phyloP scores from a whole-genome alignment of 1,140 invertebrate genomes.

The Oreohelix idahoensis region DNA sequence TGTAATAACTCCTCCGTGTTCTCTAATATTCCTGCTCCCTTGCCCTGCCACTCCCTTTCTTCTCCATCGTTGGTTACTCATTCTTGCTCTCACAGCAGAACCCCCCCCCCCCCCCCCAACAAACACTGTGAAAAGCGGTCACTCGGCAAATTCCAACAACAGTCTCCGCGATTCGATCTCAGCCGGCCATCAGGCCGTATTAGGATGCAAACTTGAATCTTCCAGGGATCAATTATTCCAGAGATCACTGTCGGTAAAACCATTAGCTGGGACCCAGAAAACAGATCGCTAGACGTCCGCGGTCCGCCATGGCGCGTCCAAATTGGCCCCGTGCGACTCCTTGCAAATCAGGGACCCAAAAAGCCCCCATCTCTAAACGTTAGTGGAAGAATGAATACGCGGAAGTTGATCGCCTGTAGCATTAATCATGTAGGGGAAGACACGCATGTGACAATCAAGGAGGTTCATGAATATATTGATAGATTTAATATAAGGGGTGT shows the following conservation, averaged over 20 bases:
- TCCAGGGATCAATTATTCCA: constrained; percentile 38
- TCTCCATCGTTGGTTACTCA: not conserved
- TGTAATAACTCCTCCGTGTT: not conserved
- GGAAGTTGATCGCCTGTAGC: constrained; percentile 22
- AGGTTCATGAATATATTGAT: constrained; percentile 15
- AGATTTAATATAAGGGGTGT: constrained; percentile 6
- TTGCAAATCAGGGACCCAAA: constrained; percentile 37
- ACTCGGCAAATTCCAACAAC: constrained; percentile 25
- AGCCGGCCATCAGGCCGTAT: constrained; percentile 31
- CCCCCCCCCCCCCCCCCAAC: not conserved
- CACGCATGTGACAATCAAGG: constrained; percentile 15
- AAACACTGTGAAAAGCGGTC: not conserved
- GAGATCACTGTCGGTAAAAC: constrained; percentile 37
- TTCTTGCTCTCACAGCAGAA: not conserved
- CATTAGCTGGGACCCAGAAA: constrained; percentile 22
- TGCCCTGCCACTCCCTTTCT: not conserved
- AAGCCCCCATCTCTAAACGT: constrained; percentile 21
- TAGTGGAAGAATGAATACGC: not conserved
- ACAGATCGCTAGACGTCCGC: constrained; percentile 10
- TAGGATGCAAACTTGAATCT: constrained; percentile 41
- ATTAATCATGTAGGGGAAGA: constrained; percentile 29
- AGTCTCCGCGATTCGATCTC: constrained; percentile 23
- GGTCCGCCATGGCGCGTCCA: constrained; percentile 1
- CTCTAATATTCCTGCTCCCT: not conserved
- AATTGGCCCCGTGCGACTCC: constrained; percentile 32